Evolutionary conservation across 2,113 vertebrate genomes (phyloP), one percentile per base, ranked within the genome.

Genomic region (Hippoglossus stenolepis): DNA sequence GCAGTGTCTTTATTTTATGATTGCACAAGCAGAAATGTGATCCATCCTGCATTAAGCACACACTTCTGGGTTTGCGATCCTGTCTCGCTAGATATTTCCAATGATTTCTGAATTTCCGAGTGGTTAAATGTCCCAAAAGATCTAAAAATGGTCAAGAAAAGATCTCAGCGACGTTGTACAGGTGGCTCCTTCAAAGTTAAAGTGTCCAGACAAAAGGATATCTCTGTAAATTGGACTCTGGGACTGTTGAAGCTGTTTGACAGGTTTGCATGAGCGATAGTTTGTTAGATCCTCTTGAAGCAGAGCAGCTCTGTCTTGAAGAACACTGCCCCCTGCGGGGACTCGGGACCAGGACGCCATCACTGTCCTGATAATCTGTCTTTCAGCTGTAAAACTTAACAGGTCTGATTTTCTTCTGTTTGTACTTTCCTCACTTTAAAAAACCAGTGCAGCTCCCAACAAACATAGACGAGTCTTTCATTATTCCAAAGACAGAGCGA

Each of bases 191-290:
- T 23, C 5, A 67, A 23, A 26, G 6, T 56, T 35, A 43, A 35
- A 23, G 38, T 60, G 31, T 31, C 31, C 31, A 31, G 31, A 31
- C 31, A 7, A 31, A 31, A 31, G 45, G 64, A 82, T 49, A 15
- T 18, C 58, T 64, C 18, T 80, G 21, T 43, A 23, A 38, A 58
- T 45, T 4, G 78, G 6, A 57, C 79, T 31, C 31, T 71, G 65
- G 13, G 47, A 38, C 23, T 71, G 58, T 40, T 59, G 4, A 21
- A 60, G 70, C 43, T 65, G 87, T 85, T 87, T 82, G 83, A 85
- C 85, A 80, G 75, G 58, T 84, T 80, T 24, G 12, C 8, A 40
- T 63, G 78, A 90, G 24, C 21, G 47, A 83, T 56, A 31, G 57
- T 75, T 82, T 84, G 67, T 81, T 69, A 80, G 60, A 66, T 60